phyloP scores from a whole-genome alignment of 2,888 invertebrate species.

The Drosophila macrospina region DNA sequence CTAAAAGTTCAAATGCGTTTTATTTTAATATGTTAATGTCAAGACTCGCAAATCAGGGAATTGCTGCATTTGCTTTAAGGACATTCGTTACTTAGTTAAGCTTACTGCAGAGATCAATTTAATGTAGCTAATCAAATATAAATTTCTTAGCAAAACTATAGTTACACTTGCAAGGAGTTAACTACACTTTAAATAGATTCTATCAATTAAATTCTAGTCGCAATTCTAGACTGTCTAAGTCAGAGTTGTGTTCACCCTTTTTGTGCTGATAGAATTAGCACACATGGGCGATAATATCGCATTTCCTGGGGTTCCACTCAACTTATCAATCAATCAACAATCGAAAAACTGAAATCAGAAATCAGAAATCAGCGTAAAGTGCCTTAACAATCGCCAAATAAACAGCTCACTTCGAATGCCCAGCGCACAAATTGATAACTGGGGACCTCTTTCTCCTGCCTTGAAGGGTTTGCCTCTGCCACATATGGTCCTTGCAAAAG shows the following conservation, averaged over 20 bases:
- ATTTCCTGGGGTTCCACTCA: constrained; percentile 1
- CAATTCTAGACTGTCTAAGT: neutral
- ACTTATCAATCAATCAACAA: constrained; percentile 51
- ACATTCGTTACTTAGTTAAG: neutral
- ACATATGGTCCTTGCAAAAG: constrained; percentile 47
- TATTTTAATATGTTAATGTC: neutral
- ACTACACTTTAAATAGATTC: neutral
- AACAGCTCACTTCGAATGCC: constrained; percentile 53
- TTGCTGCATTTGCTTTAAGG: neutral
- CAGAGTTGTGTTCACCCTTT: neutral
- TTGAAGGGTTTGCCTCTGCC: constrained; percentile 47
- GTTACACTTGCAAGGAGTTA: too few relatives aligned
- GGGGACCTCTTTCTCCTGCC: constrained; percentile 11
- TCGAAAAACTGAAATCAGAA: constrained; percentile 31
- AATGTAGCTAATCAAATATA: too few relatives aligned
- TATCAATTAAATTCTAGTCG: constrained; percentile 23
- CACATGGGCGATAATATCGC: neutral
- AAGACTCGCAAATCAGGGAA: neutral
- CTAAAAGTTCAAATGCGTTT: constrained; percentile 1
- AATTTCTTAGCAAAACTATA: too few relatives aligned
- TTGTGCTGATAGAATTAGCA: constrained; percentile 14
- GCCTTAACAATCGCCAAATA: constrained; percentile 56
- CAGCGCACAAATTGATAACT: constrained; percentile 46
- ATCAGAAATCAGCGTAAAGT: constrained; percentile 47
- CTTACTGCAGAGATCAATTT: too few relatives aligned